Evolutionary conservation across 2,113 vertebrate species (phyloP), one percentile per base, ranked within the genome.

Genomic region (Strigops habroptila): DNA sequence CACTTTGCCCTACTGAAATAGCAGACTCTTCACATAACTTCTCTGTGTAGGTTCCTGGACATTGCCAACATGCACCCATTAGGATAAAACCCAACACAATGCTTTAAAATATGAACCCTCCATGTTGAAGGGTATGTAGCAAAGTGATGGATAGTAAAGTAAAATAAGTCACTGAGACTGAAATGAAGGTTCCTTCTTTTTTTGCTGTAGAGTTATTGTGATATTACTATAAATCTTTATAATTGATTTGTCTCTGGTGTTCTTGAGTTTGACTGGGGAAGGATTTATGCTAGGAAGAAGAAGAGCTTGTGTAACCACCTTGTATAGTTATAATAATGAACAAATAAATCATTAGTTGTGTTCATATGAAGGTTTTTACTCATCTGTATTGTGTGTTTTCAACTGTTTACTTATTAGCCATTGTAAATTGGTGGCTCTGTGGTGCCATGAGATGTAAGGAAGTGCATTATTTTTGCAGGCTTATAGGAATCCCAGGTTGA

Each of bases 341-440:
- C 23, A 53, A 55, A 33, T 67, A n/a, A 59, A 59, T 35, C 21
- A 4, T 53, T 22, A 5, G 13, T 51, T 0, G 1, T n/a, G 9
- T 51, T 46, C 31, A 14, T 13, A 9, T 39, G 27, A 59, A 64
- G 44, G 8, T 53, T 73, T 82, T 88, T 46, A n/a, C 22, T 51
- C 18, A 18, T 19, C 48, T 27, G 7, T 52, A 7, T 24, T 16
- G 6, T 43, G 2, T 27, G 18, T 60, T 74, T 74, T 74, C 27
- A 37, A 10, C 46, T 53, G 11, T 73, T 74, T 37, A 43, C 27
- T 63, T n/a, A 13, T 1, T 1, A 8, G 51, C 27, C 1, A 0
- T 62, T 37, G 64, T 44, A 13, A 59, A 33, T 13, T 43, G 18
- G 41, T 62, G 18, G 14, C 39, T 55, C 31, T 48, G 35, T 69